These are phyloP conservation scores for Glyptemys insculpta DNA, from an alignment of 2,797 vertebrate genomes.

Conservation along the genomic window DNA sequence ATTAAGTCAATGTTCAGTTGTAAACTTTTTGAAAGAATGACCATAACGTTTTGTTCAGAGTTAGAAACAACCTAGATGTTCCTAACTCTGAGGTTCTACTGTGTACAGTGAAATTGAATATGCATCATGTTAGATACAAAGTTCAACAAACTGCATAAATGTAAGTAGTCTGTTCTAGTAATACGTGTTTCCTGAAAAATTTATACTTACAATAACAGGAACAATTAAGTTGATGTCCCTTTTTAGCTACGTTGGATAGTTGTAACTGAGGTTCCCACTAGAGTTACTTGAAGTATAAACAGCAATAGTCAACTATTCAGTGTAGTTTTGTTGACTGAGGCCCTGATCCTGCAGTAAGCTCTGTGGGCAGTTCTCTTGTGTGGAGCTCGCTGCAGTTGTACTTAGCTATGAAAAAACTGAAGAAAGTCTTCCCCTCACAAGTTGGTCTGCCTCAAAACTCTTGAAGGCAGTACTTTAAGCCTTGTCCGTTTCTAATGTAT, in stretches of 20 bases:
- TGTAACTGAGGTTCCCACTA: neutral
- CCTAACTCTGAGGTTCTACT: too few species aligned
- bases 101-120: neutral
- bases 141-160: neutral
- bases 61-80: too few species aligned
- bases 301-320: neutral
- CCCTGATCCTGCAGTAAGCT: conserved; percentile 19
- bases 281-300: conserved; percentile 11
- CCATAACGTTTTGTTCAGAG: too few species aligned
- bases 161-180: neutral
- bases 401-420: neutral
- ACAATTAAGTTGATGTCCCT: neutral
- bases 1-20: too few species aligned
- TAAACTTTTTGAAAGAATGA: too few species aligned
- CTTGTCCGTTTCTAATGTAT: neutral
- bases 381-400: neutral
- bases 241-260: neutral
- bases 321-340: conserved; percentile 46
- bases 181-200: neutral
- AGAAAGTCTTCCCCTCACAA: neutral
- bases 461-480: neutral
- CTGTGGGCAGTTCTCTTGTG: neutral
- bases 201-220: neutral
- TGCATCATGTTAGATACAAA: neutral
- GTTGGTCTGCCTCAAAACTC: neutral